A percentile compares a stretch with the other conserved stretches of the same genome.
phyloP scores from a whole-genome alignment of 2,113 vertebrate genomes.

The Pseudorasbora parva region DNA sequence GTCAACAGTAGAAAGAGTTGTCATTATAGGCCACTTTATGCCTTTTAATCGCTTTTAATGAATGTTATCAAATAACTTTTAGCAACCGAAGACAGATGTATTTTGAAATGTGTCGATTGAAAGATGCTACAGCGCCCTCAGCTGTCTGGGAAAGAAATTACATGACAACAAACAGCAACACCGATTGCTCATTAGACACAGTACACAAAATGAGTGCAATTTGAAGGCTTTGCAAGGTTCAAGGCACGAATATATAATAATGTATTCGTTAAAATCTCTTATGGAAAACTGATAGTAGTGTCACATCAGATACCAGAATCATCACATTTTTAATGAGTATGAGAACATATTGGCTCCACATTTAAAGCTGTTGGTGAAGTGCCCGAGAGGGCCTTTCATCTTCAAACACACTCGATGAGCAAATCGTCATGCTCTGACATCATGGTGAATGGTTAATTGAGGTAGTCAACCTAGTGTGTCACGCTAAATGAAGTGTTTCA shows the following conservation, averaged over 20 bases:
- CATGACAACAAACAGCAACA: background rate
- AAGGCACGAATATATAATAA: background rate
- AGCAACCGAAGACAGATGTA: background rate
- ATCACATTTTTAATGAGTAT: conserved; percentile 4
- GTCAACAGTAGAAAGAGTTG: background rate
- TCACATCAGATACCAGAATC: conserved; percentile 1
- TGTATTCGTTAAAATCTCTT: background rate
- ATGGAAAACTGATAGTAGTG: background rate
- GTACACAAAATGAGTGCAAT: background rate
- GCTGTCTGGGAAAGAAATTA: conserved; percentile 9
- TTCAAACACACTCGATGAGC: conserved; percentile 31
- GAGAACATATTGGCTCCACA: background rate
- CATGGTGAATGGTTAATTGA: conserved; percentile 55
- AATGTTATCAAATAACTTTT: background rate
- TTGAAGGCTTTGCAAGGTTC: background rate
- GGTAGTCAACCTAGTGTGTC: conserved; percentile 46
- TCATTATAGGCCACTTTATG: background rate
- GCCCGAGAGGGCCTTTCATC: conserved; percentile 31
- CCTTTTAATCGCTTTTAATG: background rate
- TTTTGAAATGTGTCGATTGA: background rate
- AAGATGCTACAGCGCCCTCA: conserved; percentile 20
- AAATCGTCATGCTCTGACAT: conserved; percentile 44
- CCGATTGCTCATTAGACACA: background rate
- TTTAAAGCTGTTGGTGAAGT: background rate
- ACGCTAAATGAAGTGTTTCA: conserved; percentile 57